Base-by-base conservation (phyloP, 2,113 vertebrate species). In the Siphamia tubifer region DNA sequence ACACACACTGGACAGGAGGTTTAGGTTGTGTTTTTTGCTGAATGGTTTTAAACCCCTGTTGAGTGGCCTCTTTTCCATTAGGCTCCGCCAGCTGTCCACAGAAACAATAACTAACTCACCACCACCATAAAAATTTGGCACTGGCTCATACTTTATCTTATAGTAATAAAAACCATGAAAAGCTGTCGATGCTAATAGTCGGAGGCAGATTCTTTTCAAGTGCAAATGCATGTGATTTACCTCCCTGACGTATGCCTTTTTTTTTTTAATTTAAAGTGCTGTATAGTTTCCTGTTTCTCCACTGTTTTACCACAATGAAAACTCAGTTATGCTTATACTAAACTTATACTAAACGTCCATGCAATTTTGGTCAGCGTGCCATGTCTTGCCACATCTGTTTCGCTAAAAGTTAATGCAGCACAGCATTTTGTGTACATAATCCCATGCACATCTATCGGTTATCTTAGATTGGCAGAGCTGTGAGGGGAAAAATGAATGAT, bases 31-130 rank as follows among this genome's bases (percentile, higher is more conserved):
- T 44, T 49, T 81, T 64, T 42, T 49, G 63, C 57, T 69, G 74
- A 77, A 52, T 68, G 72, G 79, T 55, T 84, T 74, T 79, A 47
- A 67, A 45, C 53, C 69, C 77, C 82, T 19, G 58, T 44, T 16
- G 72, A 78, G 70, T 0, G 31, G 73, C 73, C 54, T 63, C 81
- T 69, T 62, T 79, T 65, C 75, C 65, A 68, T 79, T 77, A 55
- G 47, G 8, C 69, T 39, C n/a, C 0, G 28, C 82, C 81, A 80
- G 75, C 83, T 87, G 86, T 85, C 73, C 42, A 52, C 44, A 19
- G 74, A 45, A 67, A 69, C 77, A 31, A 48, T 42, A 75, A 75
- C 72, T 54, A 44, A 58, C 61, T 80, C 69, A 5, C 35, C 48
- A 35, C 57, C 35, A n/a, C 53, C 55, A 17, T 61, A 72, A 66